A percentile compares a stretch with the other conserved stretches of the same genome.
phyloP scores from a whole-genome alignment of 2,888 invertebrate genomes.

The Drosophila tanythrix region DNA sequence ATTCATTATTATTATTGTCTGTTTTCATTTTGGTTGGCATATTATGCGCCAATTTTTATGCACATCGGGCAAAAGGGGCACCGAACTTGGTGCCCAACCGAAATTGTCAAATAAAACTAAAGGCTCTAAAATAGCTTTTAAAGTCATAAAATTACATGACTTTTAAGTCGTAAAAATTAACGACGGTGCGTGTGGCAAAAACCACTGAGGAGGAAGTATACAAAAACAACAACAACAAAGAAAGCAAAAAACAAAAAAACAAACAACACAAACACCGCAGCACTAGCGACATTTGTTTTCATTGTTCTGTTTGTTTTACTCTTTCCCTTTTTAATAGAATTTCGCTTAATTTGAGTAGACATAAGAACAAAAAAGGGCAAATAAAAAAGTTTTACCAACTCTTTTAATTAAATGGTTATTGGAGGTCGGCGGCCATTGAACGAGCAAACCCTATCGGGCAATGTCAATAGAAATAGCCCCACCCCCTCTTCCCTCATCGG shows the following conservation, averaged over 20 bases:
- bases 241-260: constrained; percentile 19
- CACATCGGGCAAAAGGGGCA: constrained; percentile 55
- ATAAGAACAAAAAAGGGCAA: constrained; percentile 37
- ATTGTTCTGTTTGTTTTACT: constrained; percentile 65
- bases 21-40: constrained; percentile 44
- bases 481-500: background rate
- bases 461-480: constrained; percentile 62
- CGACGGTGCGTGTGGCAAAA: constrained; percentile 77
- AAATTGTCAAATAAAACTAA: constrained; percentile 79
- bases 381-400: constrained; percentile 72
- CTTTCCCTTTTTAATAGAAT: constrained; percentile 72
- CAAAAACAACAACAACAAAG: background rate
- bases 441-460: constrained; percentile 52
- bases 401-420: constrained; percentile 81
- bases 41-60: constrained; percentile 75
- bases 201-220: constrained; percentile 27
- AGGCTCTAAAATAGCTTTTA: constrained; percentile 81
- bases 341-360: constrained; percentile 75
- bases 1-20: constrained; percentile 14
- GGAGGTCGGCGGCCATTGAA: constrained; percentile 53
- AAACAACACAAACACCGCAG: constrained; percentile 12
- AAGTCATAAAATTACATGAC: constrained; percentile 80
- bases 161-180: constrained; percentile 78
- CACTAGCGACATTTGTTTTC: constrained; percentile 56
- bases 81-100: constrained; percentile 38